Conservation (phyloP, 2,888 invertebrate genomes). For the Vannuccia rotundouncinata region DNA sequence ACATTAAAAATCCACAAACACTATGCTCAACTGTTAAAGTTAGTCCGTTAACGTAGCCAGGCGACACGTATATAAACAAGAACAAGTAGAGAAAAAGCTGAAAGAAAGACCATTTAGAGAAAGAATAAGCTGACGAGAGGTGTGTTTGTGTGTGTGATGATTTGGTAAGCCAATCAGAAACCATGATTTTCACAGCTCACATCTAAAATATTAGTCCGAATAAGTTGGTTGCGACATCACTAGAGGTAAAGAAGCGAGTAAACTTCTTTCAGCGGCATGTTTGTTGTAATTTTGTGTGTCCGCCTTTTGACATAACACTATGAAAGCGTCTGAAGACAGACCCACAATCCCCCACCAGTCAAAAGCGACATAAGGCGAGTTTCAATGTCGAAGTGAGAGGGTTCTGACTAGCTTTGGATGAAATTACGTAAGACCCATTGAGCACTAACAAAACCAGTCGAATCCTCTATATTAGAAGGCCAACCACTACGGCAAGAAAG, state of each 20-base stretch:
- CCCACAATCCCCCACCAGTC: background rate
- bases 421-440: conserved; percentile 9
- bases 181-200: background rate
- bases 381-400: background rate
- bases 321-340: background rate
- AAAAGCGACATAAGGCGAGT: background rate
- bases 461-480: no score
- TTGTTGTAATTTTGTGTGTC: background rate
- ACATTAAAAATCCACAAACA: background rate
- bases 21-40: conserved; percentile 12
- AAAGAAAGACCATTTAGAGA: conserved; percentile 26
- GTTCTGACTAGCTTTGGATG: no score
- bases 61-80: conserved; percentile 14
- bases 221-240: background rate
- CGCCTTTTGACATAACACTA: background rate
- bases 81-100: conserved; percentile 23
- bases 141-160: background rate
- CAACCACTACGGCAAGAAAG: no score
- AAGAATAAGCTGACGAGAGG: background rate
- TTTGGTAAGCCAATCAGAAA: conserved; percentile 20
- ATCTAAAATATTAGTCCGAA: background rate
- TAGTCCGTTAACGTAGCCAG: background rate
- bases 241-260: background rate
- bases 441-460: background rate
- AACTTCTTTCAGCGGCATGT: background rate